Evolutionary conservation across 2,113 vertebrate species (phyloP).

Genomic region (Ahaetulla prasina): DNA sequence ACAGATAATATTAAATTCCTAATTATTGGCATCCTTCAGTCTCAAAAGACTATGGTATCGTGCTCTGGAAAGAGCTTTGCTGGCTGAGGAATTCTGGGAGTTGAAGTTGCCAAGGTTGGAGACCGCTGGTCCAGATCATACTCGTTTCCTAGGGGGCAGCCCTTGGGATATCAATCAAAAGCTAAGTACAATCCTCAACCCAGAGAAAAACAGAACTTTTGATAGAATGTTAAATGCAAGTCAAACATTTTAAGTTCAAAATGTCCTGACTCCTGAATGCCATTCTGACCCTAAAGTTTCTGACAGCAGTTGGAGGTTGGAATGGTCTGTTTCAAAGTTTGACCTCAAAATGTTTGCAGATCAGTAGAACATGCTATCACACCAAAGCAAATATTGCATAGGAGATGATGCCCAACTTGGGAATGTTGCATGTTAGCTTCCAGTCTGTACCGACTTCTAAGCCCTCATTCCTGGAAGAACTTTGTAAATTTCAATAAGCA

Average conservation of each 20-base stretch:
- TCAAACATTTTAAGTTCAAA: background rate
- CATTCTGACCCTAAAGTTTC: background rate
- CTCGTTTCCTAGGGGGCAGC: background rate
- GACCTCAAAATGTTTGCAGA: background rate
- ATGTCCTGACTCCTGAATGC: background rate
- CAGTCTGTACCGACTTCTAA: background rate
- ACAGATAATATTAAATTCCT: background rate
- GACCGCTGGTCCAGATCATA: background rate
- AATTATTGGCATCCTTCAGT: too few relatives aligned
- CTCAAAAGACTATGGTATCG: too few relatives aligned
- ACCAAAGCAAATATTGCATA: background rate
- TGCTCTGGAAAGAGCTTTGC: too few relatives aligned
- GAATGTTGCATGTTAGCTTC: background rate
- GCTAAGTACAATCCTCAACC: background rate
- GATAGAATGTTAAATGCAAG: background rate
- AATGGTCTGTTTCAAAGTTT: background rate
- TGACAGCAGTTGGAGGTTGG: background rate
- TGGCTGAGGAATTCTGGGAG: too few relatives aligned
- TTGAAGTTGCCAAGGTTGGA: too few relatives aligned
- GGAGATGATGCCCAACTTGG: background rate
- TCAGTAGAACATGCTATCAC: background rate
- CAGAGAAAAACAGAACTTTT: background rate
- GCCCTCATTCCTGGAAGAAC: background rate
- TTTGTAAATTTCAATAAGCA: background rate
- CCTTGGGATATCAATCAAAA: background rate